Base-by-base conservation (phyloP, 2,113 vertebrate species). In the Tenrec ecaudatus region DNA sequence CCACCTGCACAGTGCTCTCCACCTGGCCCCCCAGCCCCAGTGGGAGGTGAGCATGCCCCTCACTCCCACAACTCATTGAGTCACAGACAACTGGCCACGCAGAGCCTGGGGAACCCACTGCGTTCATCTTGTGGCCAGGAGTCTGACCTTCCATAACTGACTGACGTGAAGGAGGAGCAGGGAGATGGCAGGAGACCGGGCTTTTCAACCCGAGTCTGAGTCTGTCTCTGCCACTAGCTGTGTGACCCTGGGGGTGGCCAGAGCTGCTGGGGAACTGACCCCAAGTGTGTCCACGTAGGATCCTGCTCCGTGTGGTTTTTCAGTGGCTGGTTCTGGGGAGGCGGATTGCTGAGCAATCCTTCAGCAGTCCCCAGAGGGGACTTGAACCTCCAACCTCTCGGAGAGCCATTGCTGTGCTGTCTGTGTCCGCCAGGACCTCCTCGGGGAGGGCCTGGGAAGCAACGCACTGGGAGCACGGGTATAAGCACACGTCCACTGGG, bases 11-110 rank as follows among this genome's bases (percentile, higher is more conserved):
- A 66, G 29, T 4, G 27, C 43, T 36, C 3, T n/a, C 38, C 75
- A 57, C 16, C 43, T 23, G 76, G 85, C 62, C 88, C 47, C 79
- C 31, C 29, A 33, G 43, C 71, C 16, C 79, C 84, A 89, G 85
- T 85, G 0, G 75, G 33, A 89, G 82, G 82, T 2, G 68, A 88
- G 31, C 36, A 14, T 0, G 40, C 20, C 66, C 88, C 84, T 53
- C 22, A 58, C 57, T 78, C 86, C 77, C 11, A 11, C 84, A 38
- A 75, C 62, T 77, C 69, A 3, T 53, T 88, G 85, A 95, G 86
- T 93, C 85, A 80, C 82, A 88, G 75, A 89, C 73, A 83, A 29
- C 47, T 84, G 92, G 91, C 89, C 73, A 68, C 89, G 80, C 89
- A 11, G 84, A 23, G 76, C 71, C 47, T 6, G 82, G 82, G 77